phyloP scores from a whole-genome alignment of 1,140 invertebrate genomes.

The Globodera rostochiensis region DNA sequence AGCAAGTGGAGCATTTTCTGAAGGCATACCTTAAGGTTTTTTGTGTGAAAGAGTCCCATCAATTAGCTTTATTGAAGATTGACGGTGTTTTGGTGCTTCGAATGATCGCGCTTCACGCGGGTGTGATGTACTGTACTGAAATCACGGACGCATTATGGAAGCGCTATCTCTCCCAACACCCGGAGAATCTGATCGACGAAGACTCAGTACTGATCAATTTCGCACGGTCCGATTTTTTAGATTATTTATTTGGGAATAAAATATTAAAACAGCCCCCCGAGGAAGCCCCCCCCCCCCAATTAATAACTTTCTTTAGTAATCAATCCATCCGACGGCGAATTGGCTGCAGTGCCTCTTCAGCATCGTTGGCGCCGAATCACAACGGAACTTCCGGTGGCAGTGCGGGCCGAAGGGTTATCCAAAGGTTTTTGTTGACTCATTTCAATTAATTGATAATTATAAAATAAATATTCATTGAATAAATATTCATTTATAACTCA shows the following conservation, averaged over 20 bases:
- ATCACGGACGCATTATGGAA: conserved; percentile 66
- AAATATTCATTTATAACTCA: no score
- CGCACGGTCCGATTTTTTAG: conserved; percentile 49
- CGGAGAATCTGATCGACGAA: conserved; percentile 64
- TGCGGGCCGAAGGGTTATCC: conserved; percentile 24
- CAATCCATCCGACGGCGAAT: conserved; percentile 51
- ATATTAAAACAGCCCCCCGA: no score
- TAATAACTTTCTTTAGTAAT: conserved; percentile 40
- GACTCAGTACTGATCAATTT: conserved; percentile 65
- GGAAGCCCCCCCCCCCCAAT: no score
- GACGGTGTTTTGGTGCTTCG: conserved; percentile 62
- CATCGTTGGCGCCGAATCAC: conserved; percentile 53
- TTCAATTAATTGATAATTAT: no score
- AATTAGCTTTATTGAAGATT: conserved; percentile 41
- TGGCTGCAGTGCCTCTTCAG: conserved; percentile 38
- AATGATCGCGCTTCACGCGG: conserved; percentile 64
- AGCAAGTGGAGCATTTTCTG: conserved; percentile 65
- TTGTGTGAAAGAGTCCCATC: not conserved
- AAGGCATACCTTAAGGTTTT: conserved; percentile 63
- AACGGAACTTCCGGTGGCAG: conserved; percentile 43
- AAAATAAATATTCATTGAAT: no score
- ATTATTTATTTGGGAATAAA: not conserved
- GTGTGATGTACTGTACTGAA: conserved; percentile 66
- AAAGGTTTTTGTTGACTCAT: not conserved
- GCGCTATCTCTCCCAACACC: conserved; percentile 62